phyloP scores from a whole-genome alignment of 2,113 vertebrate species.

The Crocuta crocuta region DNA sequence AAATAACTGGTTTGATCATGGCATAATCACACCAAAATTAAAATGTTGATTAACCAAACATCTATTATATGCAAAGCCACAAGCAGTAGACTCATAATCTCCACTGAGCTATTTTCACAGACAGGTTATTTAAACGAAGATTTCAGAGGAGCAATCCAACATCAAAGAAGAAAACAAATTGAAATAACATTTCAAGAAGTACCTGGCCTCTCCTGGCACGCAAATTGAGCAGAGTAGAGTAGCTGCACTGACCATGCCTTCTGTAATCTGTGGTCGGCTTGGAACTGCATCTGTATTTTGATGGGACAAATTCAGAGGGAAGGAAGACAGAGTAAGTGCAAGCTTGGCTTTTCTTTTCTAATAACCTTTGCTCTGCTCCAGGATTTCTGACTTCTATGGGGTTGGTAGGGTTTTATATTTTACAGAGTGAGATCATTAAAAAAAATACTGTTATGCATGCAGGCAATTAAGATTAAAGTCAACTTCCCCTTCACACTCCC shows the following conservation, averaged over 20 bases:
- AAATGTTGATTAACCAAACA: not conserved
- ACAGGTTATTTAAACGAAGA: constrained; percentile 23
- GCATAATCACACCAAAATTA: not conserved
- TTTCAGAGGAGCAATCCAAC: constrained; percentile 50
- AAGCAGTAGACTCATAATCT: not conserved
- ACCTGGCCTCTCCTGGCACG: not conserved
- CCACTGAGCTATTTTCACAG: constrained; percentile 10
- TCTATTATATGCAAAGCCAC: not conserved
- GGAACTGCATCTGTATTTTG: constrained; percentile 41
- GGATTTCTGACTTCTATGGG: constrained; percentile 52
- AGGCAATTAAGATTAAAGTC: constrained; percentile 82
- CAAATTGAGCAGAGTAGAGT: not conserved
- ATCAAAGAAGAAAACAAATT: not conserved
- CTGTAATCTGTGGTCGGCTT: constrained; percentile 38
- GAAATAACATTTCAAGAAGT: constrained; percentile 2
- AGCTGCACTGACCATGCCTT: not conserved
- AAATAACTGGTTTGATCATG: not conserved
- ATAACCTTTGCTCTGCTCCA: constrained; percentile 65
- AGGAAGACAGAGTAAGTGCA: constrained; percentile 27
- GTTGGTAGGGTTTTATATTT: constrained; percentile 56
- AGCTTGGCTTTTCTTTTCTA: constrained; percentile 57
- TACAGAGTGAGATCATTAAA: constrained; percentile 69
- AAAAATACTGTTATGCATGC: constrained; percentile 70
- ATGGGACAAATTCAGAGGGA: constrained; percentile 51
- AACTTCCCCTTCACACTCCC: constrained; percentile 68